Conservation (phyloP, 2,113 vertebrate genomes). For the Hystrix brachyura region DNA sequence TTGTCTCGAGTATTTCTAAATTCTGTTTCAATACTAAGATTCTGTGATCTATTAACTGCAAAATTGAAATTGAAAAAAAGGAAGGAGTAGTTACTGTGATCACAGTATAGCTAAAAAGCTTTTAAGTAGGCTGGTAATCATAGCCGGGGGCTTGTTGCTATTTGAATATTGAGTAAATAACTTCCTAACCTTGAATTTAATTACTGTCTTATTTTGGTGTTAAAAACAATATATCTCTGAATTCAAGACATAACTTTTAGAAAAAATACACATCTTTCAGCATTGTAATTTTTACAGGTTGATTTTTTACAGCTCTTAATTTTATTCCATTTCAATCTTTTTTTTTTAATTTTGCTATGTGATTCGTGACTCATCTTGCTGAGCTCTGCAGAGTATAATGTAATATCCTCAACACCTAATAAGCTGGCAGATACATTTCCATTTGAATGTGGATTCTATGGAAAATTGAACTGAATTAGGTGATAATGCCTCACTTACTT, state of each 20-base stretch:
- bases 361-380: slow-evolving; percentile 66
- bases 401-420: slow-evolving; percentile 5
- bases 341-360: slow-evolving; percentile 51
- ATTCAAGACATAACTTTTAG: slow-evolving; percentile 52
- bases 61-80: background rate
- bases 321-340: slow-evolving; percentile 57
- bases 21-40: background rate
- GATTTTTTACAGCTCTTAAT: slow-evolving; percentile 66
- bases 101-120: background rate
- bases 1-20: background rate
- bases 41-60: background rate
- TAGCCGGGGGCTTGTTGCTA: background rate
- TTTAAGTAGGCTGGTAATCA: slow-evolving; percentile 5
- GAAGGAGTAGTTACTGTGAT: background rate
- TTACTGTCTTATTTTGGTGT: slow-evolving; percentile 9
- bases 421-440: slow-evolving; percentile 59
- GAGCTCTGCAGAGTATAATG: slow-evolving; percentile 14
- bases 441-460: background rate
- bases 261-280: slow-evolving; percentile 36
- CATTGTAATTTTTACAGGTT: slow-evolving; percentile 48
- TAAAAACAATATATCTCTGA: background rate
- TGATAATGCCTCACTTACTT: slow-evolving; percentile 31
- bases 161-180: slow-evolving; percentile 21
- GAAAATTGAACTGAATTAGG: slow-evolving; percentile 33
- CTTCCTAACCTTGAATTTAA: slow-evolving; percentile 55